phyloP scores from a whole-genome alignment of 2,888 invertebrate genomes.

The Pandemis heparana region DNA sequence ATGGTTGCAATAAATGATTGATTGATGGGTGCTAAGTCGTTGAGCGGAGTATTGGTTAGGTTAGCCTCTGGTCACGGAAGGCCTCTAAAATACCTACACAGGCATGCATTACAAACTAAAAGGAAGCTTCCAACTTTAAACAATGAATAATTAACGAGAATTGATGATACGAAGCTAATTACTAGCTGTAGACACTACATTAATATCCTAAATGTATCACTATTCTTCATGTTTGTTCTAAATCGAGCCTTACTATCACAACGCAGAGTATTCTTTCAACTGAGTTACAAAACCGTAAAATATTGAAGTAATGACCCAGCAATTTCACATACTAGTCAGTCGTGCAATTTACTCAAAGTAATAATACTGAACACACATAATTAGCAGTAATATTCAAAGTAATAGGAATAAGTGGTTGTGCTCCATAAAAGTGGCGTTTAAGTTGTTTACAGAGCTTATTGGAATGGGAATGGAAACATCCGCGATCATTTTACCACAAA shows the following conservation, averaged over 20 bases:
- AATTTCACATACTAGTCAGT: background rate
- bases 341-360: constrained; percentile 6
- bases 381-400: constrained; percentile 36
- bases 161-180: too few relatives aligned
- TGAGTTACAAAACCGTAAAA: background rate
- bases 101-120: too few relatives aligned
- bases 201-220: background rate
- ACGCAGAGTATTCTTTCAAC: background rate
- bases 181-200: too few relatives aligned
- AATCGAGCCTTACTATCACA: background rate
- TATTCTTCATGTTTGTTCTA: background rate
- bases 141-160: background rate
- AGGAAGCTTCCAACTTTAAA: too few relatives aligned
- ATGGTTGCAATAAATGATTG: too few relatives aligned
- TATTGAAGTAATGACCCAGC: background rate
- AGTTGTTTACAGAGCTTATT: background rate
- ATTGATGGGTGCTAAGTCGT: too few relatives aligned
- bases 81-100: too few relatives aligned
- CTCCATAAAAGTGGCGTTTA: background rate
- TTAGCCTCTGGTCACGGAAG: too few relatives aligned
- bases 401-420: background rate
- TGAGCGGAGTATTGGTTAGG: too few relatives aligned
- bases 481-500: background rate
- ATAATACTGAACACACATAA: constrained; percentile 27
- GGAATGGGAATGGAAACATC: background rate